Percentiles rank a stretch among this genome's conserved stretches.
Conservation (phyloP, 23 tunicate species). For the Styela clava region DNA sequence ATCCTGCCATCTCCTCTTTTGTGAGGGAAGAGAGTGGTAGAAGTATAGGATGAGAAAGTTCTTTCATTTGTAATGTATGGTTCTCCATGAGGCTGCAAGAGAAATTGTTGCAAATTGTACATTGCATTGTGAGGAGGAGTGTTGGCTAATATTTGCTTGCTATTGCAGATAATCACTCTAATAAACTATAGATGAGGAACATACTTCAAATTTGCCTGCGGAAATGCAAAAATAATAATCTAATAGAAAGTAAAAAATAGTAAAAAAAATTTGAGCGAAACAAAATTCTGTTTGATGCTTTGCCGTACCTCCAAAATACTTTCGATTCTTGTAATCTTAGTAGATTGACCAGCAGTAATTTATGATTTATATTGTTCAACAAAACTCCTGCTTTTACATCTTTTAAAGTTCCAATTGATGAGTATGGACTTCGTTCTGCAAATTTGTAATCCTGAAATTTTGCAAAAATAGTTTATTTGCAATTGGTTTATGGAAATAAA, state of each 20-base stretch:
- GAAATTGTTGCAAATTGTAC: background rate
- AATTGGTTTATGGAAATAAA: too few species aligned
- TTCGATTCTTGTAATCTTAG: conserved; percentile 2
- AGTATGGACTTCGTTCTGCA: background rate
- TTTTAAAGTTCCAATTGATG: conserved; percentile 2
- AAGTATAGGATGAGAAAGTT: background rate
- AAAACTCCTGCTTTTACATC: conserved; percentile 7
- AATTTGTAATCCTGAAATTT: background rate
- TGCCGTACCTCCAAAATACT: background rate
- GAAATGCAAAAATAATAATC: too few species aligned
- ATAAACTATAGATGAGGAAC: too few species aligned
- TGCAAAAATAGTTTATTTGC: background rate
- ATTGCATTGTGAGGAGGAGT: background rate
- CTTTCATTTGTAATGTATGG: background rate
- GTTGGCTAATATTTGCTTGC: too few species aligned
- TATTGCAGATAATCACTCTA: too few species aligned
- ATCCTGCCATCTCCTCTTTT: background rate
- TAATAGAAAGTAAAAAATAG: too few species aligned
- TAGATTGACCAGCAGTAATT: background rate
- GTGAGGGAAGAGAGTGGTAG: background rate
- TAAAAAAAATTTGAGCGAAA: too few species aligned
- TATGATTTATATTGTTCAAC: background rate
- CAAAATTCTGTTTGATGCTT: too few species aligned
- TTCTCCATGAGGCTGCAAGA: background rate
- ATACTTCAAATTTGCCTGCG: too few species aligned